Evolutionary conservation across 2,888 invertebrate genomes (phyloP).

Genomic region (Griposia aprilina): DNA sequence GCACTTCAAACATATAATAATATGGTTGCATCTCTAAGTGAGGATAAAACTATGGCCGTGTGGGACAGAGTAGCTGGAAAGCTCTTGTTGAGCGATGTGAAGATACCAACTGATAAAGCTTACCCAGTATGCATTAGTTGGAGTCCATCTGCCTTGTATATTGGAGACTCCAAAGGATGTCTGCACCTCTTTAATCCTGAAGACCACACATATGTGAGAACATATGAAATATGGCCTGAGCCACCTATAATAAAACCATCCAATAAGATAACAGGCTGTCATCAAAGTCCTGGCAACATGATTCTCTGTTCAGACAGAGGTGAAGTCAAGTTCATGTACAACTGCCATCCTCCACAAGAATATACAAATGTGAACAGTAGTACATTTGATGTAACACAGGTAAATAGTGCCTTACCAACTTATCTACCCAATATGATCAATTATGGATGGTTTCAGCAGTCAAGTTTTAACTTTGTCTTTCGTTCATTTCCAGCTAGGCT

Average conservation of each 20-base stretch:
- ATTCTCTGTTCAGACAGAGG: slow-evolving; percentile 87
- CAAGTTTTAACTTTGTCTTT: slow-evolving; percentile 7
- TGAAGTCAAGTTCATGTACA: slow-evolving; percentile 87
- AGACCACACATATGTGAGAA: slow-evolving; percentile 75
- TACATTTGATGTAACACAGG: slow-evolving; percentile 86
- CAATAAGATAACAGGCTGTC: slow-evolving; percentile 84
- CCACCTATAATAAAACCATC: slow-evolving; percentile 79
- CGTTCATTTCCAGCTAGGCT: slow-evolving; percentile 84
- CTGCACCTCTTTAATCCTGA: slow-evolving; percentile 85
- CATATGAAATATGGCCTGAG: slow-evolving; percentile 84
- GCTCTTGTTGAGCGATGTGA: slow-evolving; percentile 80
- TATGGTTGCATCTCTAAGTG: slow-evolving; percentile 90
- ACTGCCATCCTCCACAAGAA: slow-evolving; percentile 84
- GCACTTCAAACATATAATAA: slow-evolving; percentile 81
- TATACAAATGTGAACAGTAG: slow-evolving; percentile 80
- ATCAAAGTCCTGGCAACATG: slow-evolving; percentile 83
- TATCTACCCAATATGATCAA: not conserved
- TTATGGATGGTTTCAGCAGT: not conserved
- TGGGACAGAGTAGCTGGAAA: slow-evolving; percentile 90
- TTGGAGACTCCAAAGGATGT: slow-evolving; percentile 86
- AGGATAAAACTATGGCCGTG: slow-evolving; percentile 90
- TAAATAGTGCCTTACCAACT: slow-evolving; percentile 61
- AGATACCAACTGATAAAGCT: slow-evolving; percentile 82
- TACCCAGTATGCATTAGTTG: slow-evolving; percentile 86
- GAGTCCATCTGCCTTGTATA: slow-evolving; percentile 83